phyloP scores from a whole-genome alignment of 2,113 vertebrate genomes.

The Tursiops truncatus region DNA sequence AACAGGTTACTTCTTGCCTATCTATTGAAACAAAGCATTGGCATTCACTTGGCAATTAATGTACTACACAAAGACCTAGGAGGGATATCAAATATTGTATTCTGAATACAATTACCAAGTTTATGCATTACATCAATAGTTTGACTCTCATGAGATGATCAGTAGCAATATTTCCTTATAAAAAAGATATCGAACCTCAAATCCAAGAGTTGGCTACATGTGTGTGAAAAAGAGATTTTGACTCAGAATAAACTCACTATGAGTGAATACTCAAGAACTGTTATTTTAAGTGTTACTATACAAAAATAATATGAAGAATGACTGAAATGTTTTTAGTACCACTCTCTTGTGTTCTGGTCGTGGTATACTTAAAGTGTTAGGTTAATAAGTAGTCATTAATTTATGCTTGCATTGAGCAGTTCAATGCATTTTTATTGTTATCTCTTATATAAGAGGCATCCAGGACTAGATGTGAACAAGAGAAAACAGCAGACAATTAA shows the following conservation, averaged over 20 bases:
- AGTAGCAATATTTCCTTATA: not conserved
- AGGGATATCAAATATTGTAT: not conserved
- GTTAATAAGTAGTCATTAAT: not conserved
- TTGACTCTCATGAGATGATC: not conserved
- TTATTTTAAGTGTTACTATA: not conserved
- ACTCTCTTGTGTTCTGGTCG: not conserved
- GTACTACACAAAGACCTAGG: not conserved
- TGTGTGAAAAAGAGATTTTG: not conserved
- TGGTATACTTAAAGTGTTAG: not conserved
- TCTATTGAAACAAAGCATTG: not conserved
- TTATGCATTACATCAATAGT: not conserved
- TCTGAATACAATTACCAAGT: not conserved
- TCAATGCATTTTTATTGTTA: not conserved
- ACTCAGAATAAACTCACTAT: not conserved
- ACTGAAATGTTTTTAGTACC: not conserved
- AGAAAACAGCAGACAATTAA: not conserved
- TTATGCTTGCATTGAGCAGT: not conserved
- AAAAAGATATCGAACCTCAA: not conserved
- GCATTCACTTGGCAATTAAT: not conserved
- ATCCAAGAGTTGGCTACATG: not conserved
- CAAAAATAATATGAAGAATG: not conserved
- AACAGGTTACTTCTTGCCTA: not conserved
- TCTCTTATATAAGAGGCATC: not conserved
- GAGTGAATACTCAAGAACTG: not conserved
- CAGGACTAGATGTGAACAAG: not conserved